Evolutionary conservation across 2,888 invertebrate species (phyloP), one percentile per base, ranked within the genome.

Genomic region (Nesidiocoris tenuis): DNA sequence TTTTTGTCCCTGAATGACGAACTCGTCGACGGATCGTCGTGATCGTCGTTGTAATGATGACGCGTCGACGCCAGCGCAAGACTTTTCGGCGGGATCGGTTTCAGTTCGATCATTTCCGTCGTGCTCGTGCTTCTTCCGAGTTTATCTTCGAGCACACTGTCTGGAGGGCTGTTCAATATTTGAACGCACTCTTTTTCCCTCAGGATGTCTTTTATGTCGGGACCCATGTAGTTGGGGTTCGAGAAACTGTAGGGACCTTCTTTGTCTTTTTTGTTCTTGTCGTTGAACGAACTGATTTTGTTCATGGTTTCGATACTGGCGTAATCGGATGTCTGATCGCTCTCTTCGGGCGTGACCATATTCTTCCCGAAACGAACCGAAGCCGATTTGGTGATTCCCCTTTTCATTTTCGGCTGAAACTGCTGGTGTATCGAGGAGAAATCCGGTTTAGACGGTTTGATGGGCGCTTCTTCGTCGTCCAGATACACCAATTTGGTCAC

Each of bases 181-280:
- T 86, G 85, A 0, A 86, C 86, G 79, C 84, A 86, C 56, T 81
- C 81, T 70, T 77, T 78, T 57, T 76, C 77, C 1, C 76, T 75
- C 7, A 81, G 74, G 17, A 81, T 79, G n/a, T 79, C 79, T 78
- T 85, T 84, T 61, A 88, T 86, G 79, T 90, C 90, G 3, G 90
- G 87, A 0, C 90, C 90, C 79, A 91, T 83, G 82, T 92, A 91
- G 82, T 92, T 91, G 2, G 91, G 91, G 83, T 91, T 91, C 81
- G 90, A 90, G 83, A 91, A 91, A 0, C 91, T 90, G 75, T 88
- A 88, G 5, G 87, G 87, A 1, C 77, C 78, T 16, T 78, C 79
- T 63, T 78, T 79, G 61, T 77, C 77, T 57, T 72, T 71, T 21
- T 74, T 70, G 56, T 76, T 78, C 22, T 72, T 72, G 12, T 72